Evolutionary conservation across 2,888 invertebrate genomes (phyloP).

Genomic region (Cerastis rubricosa): DNA sequence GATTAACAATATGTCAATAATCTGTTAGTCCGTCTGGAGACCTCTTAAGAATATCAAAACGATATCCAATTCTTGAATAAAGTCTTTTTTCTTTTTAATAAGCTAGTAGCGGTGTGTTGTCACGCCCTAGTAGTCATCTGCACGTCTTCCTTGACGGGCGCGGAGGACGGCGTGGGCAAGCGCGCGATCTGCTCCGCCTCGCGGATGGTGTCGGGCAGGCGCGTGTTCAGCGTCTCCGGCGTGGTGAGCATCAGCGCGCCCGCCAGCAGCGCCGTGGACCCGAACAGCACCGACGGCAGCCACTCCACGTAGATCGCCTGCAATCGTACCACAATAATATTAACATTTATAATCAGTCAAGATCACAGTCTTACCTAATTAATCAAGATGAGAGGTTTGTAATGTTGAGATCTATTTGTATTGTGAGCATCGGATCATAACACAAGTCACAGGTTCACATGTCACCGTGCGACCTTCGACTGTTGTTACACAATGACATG

Average conservation of each 20-base stretch:
- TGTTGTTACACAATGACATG: conserved; percentile 3
- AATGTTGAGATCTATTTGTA: conserved; percentile 17
- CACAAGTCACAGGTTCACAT: conserved; percentile 15
- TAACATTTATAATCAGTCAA: not conserved
- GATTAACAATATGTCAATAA: not conserved
- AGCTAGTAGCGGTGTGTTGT: conserved; percentile 11
- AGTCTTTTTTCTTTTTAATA: not conserved
- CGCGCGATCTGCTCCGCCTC: conserved; percentile 89
- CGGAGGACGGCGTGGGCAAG: conserved; percentile 31
- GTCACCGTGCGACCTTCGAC: conserved; percentile 33
- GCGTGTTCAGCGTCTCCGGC: conserved; percentile 91
- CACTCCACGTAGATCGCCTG: conserved; percentile 89
- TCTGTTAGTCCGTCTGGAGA: no score
- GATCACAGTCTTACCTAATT: not conserved
- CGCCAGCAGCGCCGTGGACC: conserved; percentile 89
- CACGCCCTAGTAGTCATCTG: conserved; percentile 70
- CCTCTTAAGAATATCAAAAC: not conserved
- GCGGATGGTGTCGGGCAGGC: conserved; percentile 91
- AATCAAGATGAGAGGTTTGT: not conserved
- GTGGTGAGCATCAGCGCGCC: conserved; percentile 91
- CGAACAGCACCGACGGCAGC: conserved; percentile 91
- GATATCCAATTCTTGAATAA: not conserved
- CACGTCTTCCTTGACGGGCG: conserved; percentile 63
- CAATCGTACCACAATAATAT: conserved; percentile 20
- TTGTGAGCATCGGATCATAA: conserved; percentile 3